Conservation (phyloP, 2,888 invertebrate genomes). For the Amaurobius ferox region DNA sequence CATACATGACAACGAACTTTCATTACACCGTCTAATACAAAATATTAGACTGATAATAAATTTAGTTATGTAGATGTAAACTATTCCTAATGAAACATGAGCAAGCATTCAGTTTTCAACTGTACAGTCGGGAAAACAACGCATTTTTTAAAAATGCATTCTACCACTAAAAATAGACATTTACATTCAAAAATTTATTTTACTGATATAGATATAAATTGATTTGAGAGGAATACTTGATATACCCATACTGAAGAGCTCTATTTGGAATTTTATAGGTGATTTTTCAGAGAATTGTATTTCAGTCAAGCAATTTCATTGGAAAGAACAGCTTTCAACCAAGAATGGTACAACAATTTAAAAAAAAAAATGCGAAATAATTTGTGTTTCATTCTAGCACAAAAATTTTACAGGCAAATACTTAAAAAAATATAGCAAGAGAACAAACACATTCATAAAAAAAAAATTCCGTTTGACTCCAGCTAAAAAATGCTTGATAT, state of each 20-base stretch:
- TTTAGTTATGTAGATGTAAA: not conserved
- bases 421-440: too few relatives aligned
- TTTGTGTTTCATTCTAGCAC: too few relatives aligned
- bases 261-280: too few relatives aligned
- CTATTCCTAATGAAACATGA: conserved; percentile 4
- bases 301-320: too few relatives aligned
- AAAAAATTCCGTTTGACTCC: too few relatives aligned
- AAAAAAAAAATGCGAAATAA: too few relatives aligned
- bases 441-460: too few relatives aligned
- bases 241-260: not conserved
- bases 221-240: not conserved
- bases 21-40: not conserved
- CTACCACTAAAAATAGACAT: not conserved
- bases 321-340: too few relatives aligned
- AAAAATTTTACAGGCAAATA: too few relatives aligned
- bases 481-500: too few relatives aligned
- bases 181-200: not conserved
- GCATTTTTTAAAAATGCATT: not conserved
- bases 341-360: too few relatives aligned
- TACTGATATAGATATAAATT: not conserved
- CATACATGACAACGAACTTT: not conserved
- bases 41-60: not conserved
- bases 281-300: too few relatives aligned
- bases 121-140: not conserved
- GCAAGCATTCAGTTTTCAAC: conserved; percentile 9